Conservation (phyloP, 1,140 invertebrate species). For the Cydia pomonella region DNA sequence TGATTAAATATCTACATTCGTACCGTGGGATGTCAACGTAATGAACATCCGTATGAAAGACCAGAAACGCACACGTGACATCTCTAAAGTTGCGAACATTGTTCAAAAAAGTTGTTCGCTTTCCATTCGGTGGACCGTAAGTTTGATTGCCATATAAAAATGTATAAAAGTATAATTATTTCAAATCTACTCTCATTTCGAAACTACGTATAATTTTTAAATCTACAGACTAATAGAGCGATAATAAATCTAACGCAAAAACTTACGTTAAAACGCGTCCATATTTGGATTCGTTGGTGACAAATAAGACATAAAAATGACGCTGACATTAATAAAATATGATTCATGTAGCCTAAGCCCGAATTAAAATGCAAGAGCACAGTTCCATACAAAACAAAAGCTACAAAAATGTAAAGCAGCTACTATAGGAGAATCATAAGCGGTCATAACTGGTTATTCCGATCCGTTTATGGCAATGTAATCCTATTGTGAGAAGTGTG, state of each 20-base stretch:
- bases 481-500: conserved; percentile 73
- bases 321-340: conserved; percentile 28
- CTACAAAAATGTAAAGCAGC: conserved; percentile 71
- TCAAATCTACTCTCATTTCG: neutral
- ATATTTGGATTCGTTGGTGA: conserved; percentile 2
- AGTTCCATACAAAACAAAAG: conserved; percentile 73
- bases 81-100: too few relatives aligned
- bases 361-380: conserved; percentile 77
- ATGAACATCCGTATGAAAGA: too few relatives aligned
- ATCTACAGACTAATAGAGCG: neutral
- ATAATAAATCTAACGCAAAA: conserved; percentile 19
- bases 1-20: too few relatives aligned
- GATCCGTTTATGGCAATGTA: conserved; percentile 73
- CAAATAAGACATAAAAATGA: conserved; percentile 24
- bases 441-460: conserved; percentile 74
- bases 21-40: too few relatives aligned
- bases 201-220: conserved; percentile 1
- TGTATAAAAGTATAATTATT: neutral
- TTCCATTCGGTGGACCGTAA: neutral
- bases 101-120: too few relatives aligned
- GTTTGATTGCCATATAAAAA: neutral
- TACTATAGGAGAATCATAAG: conserved; percentile 69
- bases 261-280: conserved; percentile 8
- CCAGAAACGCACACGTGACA: too few relatives aligned
- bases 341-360: conserved; percentile 49